Evolutionary conservation across 2,888 invertebrate species (phyloP).

Genomic region (Drosophila putrida): DNA sequence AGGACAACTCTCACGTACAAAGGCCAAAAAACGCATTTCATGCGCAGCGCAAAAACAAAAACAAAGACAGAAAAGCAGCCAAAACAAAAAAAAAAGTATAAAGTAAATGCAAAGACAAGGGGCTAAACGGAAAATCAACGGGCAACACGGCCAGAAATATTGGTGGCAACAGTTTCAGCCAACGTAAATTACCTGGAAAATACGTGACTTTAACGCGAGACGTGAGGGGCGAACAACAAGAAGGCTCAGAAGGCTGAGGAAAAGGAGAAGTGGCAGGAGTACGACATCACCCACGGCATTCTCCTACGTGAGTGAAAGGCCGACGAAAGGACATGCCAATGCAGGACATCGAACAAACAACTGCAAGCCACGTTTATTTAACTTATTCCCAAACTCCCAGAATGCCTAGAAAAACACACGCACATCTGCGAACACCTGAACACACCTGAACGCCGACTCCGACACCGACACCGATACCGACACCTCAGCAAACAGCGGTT

Average conservation of each 20-base stretch:
- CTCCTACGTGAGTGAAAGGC: constrained; percentile 48
- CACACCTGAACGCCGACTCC: constrained; percentile 22
- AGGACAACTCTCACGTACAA: constrained; percentile 72
- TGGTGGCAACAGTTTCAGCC: constrained; percentile 81
- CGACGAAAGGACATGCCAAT: constrained; percentile 51
- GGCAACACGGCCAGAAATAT: constrained; percentile 71
- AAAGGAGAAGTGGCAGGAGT: background rate
- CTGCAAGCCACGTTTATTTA: constrained; percentile 49
- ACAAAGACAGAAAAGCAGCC: background rate
- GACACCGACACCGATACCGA: constrained; percentile 14
- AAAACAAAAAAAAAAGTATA: constrained; percentile 1
- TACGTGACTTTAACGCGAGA: constrained; percentile 82
- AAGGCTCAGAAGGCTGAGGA: background rate
- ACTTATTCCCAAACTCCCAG: constrained; percentile 25
- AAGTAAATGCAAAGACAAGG: constrained; percentile 16
- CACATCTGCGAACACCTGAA: constrained; percentile 19
- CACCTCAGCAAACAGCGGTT: constrained; percentile 7
- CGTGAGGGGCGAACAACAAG: constrained; percentile 57
- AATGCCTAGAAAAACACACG: constrained; percentile 36
- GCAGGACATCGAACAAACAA: constrained; percentile 54
- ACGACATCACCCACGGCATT: constrained; percentile 25
- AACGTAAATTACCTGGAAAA: constrained; percentile 85
- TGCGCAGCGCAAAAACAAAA: constrained; percentile 44
- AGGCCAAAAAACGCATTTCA: constrained; percentile 81
- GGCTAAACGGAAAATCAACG: constrained; percentile 64